Evolutionary conservation across 2,797 vertebrate genomes (phyloP).

Genomic region (Premnoplex brunnescens): DNA sequence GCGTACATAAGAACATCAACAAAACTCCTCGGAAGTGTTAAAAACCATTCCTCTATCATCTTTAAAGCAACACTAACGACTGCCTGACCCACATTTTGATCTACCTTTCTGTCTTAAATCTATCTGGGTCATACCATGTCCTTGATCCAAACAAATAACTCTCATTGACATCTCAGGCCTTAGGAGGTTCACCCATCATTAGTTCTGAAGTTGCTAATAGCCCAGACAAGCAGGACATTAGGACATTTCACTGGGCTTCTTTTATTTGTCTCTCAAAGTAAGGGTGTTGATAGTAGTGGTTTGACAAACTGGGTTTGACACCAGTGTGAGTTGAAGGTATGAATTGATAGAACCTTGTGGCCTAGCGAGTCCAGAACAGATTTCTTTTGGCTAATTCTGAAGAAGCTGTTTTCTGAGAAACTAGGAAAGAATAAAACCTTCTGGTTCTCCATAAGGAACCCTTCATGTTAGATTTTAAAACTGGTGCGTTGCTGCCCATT

Average conservation of each 20-base stretch:
- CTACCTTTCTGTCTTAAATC: conserved; percentile 33
- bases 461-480: background rate
- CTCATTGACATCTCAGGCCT: conserved; percentile 42
- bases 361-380: background rate
- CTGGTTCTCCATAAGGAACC: background rate
- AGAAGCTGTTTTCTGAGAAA: background rate
- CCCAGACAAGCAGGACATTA: background rate
- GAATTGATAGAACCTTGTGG: background rate
- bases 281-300: background rate
- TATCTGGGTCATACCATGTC: background rate
- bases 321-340: background rate
- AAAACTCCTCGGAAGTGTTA: conserved; percentile 69
- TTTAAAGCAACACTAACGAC: conserved; percentile 37
- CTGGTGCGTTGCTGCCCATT: background rate
- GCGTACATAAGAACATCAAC: conserved; percentile 61
- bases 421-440: background rate
- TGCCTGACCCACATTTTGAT: conserved; percentile 61
- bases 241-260: background rate
- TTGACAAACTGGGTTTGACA: conserved; percentile 53
- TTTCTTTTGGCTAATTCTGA: background rate
- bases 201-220: conserved; percentile 22
- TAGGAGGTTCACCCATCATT: conserved; percentile 49
- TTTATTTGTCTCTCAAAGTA: background rate
- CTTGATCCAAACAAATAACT: conserved; percentile 13
- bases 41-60: conserved; percentile 49